Conservation (phyloP, 2,797 vertebrate species). For the Ammospiza maritima region DNA sequence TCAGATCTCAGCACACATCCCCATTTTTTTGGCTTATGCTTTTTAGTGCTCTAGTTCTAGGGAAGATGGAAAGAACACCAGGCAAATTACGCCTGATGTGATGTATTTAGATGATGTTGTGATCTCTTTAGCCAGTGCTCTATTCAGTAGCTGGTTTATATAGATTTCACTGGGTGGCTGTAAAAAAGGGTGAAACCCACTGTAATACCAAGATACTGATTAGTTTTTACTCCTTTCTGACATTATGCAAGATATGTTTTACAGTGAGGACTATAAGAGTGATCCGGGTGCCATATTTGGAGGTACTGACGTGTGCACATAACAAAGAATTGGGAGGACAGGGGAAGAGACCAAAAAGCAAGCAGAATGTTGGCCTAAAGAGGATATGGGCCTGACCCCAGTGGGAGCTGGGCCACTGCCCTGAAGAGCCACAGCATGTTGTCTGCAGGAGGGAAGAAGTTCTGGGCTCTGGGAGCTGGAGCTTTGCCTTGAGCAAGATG, state of each 20-base stretch:
- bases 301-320: neutral
- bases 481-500: neutral
- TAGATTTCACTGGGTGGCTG: neutral
- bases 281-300: neutral
- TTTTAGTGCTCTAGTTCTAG: neutral
- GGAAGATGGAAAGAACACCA: neutral
- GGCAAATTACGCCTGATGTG: neutral
- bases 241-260: neutral
- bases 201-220: neutral
- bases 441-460: neutral
- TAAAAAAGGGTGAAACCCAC: neutral
- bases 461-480: neutral
- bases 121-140: neutral
- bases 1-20: neutral
- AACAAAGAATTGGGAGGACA: neutral
- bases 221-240: neutral
- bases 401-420: neutral
- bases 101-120: neutral
- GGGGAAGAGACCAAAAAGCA: neutral
- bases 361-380: neutral
- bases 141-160: neutral
- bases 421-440: neutral
- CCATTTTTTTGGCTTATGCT: neutral
- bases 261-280: neutral
- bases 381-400: neutral